These are phyloP conservation scores for Ceratina japonica DNA, from an alignment of 1,140 invertebrate genomes.

Conservation along the genomic window DNA sequence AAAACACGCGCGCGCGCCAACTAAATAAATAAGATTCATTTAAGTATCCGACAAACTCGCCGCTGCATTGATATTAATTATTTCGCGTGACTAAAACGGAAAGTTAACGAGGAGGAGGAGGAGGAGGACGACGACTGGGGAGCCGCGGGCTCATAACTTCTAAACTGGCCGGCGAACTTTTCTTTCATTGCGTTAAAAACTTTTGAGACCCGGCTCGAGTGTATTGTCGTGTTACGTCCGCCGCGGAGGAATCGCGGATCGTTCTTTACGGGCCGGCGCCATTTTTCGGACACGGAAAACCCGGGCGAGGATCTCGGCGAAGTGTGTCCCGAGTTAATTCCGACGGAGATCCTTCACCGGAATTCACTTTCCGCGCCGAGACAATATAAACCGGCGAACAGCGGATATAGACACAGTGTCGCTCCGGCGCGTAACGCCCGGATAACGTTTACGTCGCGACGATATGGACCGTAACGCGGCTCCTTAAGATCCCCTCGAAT, in stretches of 20 bases:
- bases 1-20: no score
- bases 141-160: conserved; percentile 16
- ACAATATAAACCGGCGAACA: no score
- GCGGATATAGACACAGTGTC: no score
- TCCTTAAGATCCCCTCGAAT: neutral
- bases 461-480: conserved; percentile 2
- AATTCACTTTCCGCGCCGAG: neutral
- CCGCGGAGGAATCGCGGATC: conserved; percentile 21
- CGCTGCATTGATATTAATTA: conserved; percentile 22
- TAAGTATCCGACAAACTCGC: no score
- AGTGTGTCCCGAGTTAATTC: no score
- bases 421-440: no score
- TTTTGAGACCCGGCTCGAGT: conserved; percentile 31
- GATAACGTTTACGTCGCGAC: neutral
- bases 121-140: conserved; percentile 19
- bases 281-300: no score
- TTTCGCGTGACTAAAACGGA: conserved; percentile 11
- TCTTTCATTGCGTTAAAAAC: conserved; percentile 53
- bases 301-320: no score
- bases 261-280: no score
- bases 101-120: conserved; percentile 25
- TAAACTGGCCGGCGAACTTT: conserved; percentile 33
- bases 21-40: no score
- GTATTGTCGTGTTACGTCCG: conserved; percentile 23
- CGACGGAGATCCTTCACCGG: no score